Conservation (phyloP, 2,888 invertebrate genomes). For the Dermolepida albohirtum region DNA sequence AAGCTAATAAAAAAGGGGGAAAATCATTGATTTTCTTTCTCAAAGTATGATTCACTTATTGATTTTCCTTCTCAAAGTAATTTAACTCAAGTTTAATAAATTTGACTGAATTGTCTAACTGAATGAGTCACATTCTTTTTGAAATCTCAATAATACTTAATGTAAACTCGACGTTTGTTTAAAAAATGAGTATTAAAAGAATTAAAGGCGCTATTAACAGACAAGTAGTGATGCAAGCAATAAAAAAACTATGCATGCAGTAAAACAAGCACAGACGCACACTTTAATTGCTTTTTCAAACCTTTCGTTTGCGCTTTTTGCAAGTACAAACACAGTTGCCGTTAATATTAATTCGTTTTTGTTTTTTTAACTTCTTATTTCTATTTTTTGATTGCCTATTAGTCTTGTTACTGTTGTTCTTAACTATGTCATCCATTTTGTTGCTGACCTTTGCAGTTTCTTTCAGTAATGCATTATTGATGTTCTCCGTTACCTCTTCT, state of each 20-base stretch:
- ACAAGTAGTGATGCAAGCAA: not conserved
- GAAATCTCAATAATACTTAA: no score
- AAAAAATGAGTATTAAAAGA: no score
- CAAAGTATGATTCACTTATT: no score
- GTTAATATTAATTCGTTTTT: constrained; percentile 23
- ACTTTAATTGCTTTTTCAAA: constrained; percentile 24
- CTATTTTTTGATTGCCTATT: constrained; percentile 4
- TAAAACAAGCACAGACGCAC: not conserved
- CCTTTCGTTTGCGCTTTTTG: constrained; percentile 37
- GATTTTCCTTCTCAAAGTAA: no score
- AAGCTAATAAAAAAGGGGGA: no score
- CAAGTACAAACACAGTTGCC: constrained; percentile 34
- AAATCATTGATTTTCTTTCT: no score
- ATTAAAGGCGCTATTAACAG: no score
- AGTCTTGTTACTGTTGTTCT: constrained; percentile 9
- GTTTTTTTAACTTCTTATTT: constrained; percentile 13
- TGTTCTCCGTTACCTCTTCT: not conserved
- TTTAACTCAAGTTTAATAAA: no score
- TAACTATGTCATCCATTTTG: constrained; percentile 3
- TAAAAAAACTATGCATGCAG: constrained; percentile 5
- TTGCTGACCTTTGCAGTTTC: constrained; percentile 17
- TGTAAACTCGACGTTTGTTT: no score
- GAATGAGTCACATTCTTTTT: no score
- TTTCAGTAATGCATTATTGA: constrained; percentile 17
- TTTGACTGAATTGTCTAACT: no score